Percentiles rank a stretch among this genome's conserved stretches.
Conservation (phyloP, 2,888 invertebrate genomes). For the Labia minor region DNA sequence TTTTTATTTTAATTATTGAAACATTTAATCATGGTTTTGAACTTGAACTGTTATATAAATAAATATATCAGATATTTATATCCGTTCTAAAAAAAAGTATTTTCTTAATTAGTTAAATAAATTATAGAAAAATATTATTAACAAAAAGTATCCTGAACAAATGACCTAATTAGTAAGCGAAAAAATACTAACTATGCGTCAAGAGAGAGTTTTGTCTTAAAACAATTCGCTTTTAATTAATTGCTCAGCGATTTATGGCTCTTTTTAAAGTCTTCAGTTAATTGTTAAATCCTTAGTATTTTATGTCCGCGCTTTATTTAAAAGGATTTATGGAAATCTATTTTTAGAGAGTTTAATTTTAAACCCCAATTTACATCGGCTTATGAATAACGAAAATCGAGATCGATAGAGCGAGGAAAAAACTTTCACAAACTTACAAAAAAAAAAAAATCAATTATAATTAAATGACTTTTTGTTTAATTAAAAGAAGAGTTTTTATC, state of each 20-base stretch:
- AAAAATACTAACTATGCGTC: neutral
- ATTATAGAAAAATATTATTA: neutral
- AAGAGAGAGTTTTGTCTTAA: neutral
- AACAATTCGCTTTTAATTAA: neutral
- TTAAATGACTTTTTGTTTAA: no score
- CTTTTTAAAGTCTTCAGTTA: conserved; percentile 4
- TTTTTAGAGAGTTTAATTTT: conserved; percentile 2
- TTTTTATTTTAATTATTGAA: no score
- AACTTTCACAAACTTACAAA: no score
- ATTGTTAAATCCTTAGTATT: conserved; percentile 13
- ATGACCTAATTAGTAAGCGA: neutral
- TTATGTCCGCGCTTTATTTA: conserved; percentile 8
- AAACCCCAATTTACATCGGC: neutral
- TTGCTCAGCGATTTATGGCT: conserved; percentile 3
- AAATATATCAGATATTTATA: no score
- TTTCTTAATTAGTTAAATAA: no score
- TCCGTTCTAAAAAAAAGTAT: no score
- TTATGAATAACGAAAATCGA: no score
- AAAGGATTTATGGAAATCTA: conserved; percentile 13
- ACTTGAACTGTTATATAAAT: no score
- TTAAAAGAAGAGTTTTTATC: no score
- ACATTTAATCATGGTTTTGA: no score
- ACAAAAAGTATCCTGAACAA: neutral
- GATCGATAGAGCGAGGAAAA: no score
- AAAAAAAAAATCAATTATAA: no score